These are phyloP conservation scores for Heterohyrax brucei DNA, from an alignment of 2,797 vertebrate genomes.

Conservation along the genomic window DNA sequence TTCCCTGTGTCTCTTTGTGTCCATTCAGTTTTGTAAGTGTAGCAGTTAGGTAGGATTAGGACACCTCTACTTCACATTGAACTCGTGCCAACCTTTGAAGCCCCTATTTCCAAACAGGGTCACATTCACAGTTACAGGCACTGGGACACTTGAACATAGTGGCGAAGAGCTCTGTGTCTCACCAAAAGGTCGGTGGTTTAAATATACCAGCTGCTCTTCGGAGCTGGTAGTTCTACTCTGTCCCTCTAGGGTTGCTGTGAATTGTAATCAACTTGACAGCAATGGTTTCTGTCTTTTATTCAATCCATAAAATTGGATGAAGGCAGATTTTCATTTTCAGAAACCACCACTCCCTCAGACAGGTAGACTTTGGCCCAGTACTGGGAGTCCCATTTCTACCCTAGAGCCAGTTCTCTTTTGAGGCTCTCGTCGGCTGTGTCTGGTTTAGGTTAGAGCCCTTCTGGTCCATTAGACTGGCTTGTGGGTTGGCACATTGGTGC, in stretches of 20 bases:
- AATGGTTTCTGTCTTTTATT: too few species aligned
- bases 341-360: background rate
- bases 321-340: background rate
- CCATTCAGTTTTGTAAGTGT: too few species aligned
- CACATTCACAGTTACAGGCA: background rate
- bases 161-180: too few species aligned
- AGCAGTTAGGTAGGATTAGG: background rate
- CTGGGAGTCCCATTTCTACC: background rate
- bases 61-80: background rate
- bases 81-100: background rate
- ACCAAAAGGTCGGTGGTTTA: too few species aligned
- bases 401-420: slow-evolving; percentile 6
- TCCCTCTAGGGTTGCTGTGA: too few species aligned
- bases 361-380: background rate
- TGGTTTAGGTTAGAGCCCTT: background rate
- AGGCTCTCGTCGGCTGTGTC: background rate
- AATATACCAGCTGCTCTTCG: too few species aligned
- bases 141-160: too few species aligned
- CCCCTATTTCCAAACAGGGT: background rate
- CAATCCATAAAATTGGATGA: background rate
- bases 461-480: background rate
- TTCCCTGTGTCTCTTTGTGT: too few species aligned
- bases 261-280: too few species aligned
- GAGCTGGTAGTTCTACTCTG: too few species aligned
- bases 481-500: background rate